A percentile compares a stretch with the other conserved stretches of the same genome.
phyloP scores from a whole-genome alignment of 2,888 invertebrate genomes.

The Eristalinus sepulchralis region DNA sequence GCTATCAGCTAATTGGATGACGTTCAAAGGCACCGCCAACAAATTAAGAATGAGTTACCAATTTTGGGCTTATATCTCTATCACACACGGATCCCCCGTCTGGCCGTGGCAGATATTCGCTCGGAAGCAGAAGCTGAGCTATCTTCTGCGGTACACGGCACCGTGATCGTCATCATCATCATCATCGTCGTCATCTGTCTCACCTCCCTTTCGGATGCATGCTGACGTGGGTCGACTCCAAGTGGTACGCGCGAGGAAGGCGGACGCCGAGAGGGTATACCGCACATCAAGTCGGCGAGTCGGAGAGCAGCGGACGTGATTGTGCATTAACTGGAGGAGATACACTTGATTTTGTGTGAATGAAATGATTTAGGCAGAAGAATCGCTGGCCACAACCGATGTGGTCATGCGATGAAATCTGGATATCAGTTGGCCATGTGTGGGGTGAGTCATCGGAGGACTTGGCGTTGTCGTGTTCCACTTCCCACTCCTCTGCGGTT shows the following conservation, averaged over 20 bases:
- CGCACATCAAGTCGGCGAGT: not conserved
- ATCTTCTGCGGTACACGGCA: conserved; percentile 14
- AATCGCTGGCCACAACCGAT: conserved; percentile 26
- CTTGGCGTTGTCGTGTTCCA: not conserved
- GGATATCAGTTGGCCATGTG: not conserved
- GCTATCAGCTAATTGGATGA: conserved; percentile 81
- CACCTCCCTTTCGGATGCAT: conserved; percentile 16
- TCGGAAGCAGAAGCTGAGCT: conserved; percentile 57
- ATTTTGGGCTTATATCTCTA: conserved; percentile 80
- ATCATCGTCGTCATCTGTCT: conserved; percentile 30
- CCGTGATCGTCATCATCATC: conserved; percentile 43
- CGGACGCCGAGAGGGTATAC: not conserved
- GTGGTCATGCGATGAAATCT: conserved; percentile 21
- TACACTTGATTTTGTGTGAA: conserved; percentile 66
- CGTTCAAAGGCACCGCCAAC: conserved; percentile 81
- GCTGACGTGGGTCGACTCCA: conserved; percentile 1
- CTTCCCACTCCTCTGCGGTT: not conserved
- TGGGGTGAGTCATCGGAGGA: conserved; percentile 9
- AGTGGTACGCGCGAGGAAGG: not conserved
- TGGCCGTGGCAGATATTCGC: conserved; percentile 21
- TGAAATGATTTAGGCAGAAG: conserved; percentile 50
- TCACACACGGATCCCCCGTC: conserved; percentile 72
- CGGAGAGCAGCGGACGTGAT: conserved; percentile 59
- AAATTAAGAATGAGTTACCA: conserved; percentile 80
- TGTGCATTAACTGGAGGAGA: conserved; percentile 65